Evolutionary conservation across 2,113 vertebrate genomes (phyloP), one percentile per base, ranked within the genome.

Genomic region (Etheostoma cragini): DNA sequence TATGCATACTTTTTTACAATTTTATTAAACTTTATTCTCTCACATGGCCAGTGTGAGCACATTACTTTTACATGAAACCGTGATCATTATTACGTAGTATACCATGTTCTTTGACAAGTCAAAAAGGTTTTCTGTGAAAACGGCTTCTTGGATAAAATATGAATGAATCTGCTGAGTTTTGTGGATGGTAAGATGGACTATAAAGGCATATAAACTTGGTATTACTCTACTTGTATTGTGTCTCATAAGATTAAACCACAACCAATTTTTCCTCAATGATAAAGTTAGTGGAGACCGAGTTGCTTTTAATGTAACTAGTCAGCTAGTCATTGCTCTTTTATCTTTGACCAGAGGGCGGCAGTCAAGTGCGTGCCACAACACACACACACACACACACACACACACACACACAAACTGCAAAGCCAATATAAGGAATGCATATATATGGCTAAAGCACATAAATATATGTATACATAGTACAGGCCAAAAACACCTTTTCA

Each of bases 321-420:
- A 30, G 30, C 30, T 30, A 54, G 54, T 60, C n/a, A 15, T 35
- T 83, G 79, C 33, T 35, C 24, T 62, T 85, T 46, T 50, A 56
- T 62, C 8, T 73, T 6, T 73, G 49, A 80, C 89, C 93, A 89
- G 76, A 22, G 8, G 88, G 69, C 3, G 93, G 91, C 93, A 88
- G 87, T 71, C 68, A 68, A 58, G 82, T 8, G 81, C 21, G 13
- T 58, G 57, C 21, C 35, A 21, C 46, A 21, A 13, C 60, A 19
- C 56, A 30, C 64, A 49, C 22, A 45, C 63, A 47, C 19, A 52
- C 57, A 0, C 21, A 38, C 57, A 13, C 60, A 42, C 61, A 42
- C 65, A 52, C 21, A 45, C 24, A 42, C 50, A 16, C 35, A 38
- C 35, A 17, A 78, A 15, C 6, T 60, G 65, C 68, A 45, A 50